Conservation (phyloP, 2,888 invertebrate species). For the Lysandra coridon region DNA sequence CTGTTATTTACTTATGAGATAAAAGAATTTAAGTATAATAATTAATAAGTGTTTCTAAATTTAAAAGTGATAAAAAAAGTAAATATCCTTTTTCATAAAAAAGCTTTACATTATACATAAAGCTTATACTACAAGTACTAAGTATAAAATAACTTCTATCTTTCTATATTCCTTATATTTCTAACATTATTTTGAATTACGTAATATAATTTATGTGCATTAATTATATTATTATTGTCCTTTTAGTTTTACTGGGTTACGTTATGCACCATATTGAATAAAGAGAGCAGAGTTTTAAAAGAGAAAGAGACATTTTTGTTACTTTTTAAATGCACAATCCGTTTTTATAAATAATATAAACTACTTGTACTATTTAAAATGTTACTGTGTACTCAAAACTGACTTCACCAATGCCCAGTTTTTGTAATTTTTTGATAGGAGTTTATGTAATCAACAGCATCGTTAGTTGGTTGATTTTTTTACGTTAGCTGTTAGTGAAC, state of each 20-base stretch:
- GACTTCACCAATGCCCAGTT: background rate
- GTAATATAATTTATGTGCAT: background rate
- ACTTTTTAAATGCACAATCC: background rate
- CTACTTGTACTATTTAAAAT: background rate
- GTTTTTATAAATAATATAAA: background rate
- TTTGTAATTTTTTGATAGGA: background rate
- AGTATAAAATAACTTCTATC: background rate
- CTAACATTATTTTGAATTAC: background rate
- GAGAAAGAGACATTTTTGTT: background rate
- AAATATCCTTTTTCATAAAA: background rate
- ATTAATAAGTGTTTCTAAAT: background rate
- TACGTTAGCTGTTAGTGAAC: too few relatives aligned
- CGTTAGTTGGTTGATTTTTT: too few relatives aligned
- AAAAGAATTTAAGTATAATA: background rate
- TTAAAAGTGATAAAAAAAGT: background rate
- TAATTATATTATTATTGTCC: slow-evolving; percentile 8
- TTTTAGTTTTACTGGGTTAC: background rate
- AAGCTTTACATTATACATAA: background rate
- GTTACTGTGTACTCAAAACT: background rate
- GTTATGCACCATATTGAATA: background rate
- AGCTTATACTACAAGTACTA: background rate
- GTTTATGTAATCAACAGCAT: too few relatives aligned
- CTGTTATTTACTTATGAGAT: background rate
- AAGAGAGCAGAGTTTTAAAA: background rate
- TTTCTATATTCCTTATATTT: background rate